Percentiles rank a stretch among this genome's conserved stretches.
Evolutionary conservation across 2,113 vertebrate species (phyloP).

Genomic region (Phrynosoma blainvillii): DNA sequence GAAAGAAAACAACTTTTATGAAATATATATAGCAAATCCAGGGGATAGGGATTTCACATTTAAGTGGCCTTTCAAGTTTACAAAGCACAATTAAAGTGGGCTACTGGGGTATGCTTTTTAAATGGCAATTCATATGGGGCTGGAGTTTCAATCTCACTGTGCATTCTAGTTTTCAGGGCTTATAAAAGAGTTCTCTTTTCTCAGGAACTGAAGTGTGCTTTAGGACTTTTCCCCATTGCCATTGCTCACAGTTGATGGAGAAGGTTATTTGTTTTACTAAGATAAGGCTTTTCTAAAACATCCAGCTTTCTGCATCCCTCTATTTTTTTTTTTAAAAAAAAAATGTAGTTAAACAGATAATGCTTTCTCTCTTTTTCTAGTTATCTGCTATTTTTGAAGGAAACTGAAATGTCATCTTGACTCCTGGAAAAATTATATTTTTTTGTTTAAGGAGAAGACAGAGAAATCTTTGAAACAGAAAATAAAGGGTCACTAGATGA

Average conservation of each 20-base stretch:
- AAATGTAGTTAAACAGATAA: constrained; percentile 45
- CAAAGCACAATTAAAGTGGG: constrained; percentile 61
- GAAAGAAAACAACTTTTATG: constrained; percentile 12
- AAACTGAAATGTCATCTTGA: constrained; percentile 67
- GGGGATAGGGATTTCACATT: constrained; percentile 55
- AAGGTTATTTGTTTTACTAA: constrained; percentile 72
- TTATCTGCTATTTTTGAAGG: constrained; percentile 64
- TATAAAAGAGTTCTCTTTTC: constrained; percentile 50
- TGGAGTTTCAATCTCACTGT: constrained; percentile 4
- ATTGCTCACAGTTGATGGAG: constrained; percentile 66
- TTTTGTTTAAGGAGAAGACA: constrained; percentile 46
- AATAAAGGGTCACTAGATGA: constrained; percentile 44
- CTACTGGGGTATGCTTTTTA: constrained; percentile 34
- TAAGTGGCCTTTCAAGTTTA: constrained; percentile 55
- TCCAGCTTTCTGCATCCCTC: background rate
- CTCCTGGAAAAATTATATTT: constrained; percentile 64
- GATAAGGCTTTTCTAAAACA: constrained; percentile 69
- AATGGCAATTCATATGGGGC: constrained; percentile 35
- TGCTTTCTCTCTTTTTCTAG: constrained; percentile 56
- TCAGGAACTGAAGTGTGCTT: constrained; percentile 37
- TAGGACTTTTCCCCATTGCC: constrained; percentile 44
- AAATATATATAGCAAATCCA: constrained; percentile 39
- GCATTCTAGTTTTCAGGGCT: constrained; percentile 34
- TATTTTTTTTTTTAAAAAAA: constrained; percentile 24
- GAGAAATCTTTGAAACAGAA: constrained; percentile 56